phyloP scores from a whole-genome alignment of 2,113 vertebrate genomes.

The Otolemur garnettii region DNA sequence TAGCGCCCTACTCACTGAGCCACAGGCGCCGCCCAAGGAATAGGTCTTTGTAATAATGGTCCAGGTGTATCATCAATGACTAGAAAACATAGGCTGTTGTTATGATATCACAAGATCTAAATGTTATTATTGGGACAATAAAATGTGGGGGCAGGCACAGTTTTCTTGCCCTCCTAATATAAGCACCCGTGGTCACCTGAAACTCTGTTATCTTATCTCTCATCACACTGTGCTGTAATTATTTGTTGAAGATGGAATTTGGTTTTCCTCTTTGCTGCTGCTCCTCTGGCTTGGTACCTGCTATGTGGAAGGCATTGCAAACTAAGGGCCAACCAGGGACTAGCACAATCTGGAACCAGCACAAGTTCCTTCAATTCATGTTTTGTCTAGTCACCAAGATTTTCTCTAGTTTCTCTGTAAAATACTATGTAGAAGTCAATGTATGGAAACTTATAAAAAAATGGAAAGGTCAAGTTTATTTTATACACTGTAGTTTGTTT shows the following conservation, averaged over 20 bases:
- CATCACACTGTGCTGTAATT: neutral
- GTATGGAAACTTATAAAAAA: neutral
- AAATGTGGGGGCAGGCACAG: neutral
- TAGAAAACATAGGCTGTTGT: neutral
- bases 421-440: neutral
- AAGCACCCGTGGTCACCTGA: neutral
- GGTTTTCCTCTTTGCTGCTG: neutral
- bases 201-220: neutral
- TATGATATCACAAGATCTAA: neutral
- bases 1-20: too few relatives aligned
- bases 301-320: neutral
- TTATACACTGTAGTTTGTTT: neutral
- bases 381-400: neutral
- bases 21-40: neutral
- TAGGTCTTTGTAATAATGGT: neutral
- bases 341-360: neutral
- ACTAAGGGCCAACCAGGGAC: neutral
- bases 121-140: neutral
- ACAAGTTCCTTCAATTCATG: neutral
- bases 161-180: neutral
- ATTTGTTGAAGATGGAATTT: neutral
- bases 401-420: constrained; percentile 13
- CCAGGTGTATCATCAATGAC: neutral
- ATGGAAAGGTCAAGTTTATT: neutral
- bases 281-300: neutral